These are phyloP conservation scores for Sepiola atlantica DNA, from an alignment of 2,888 invertebrate species.

Conservation along the genomic window DNA sequence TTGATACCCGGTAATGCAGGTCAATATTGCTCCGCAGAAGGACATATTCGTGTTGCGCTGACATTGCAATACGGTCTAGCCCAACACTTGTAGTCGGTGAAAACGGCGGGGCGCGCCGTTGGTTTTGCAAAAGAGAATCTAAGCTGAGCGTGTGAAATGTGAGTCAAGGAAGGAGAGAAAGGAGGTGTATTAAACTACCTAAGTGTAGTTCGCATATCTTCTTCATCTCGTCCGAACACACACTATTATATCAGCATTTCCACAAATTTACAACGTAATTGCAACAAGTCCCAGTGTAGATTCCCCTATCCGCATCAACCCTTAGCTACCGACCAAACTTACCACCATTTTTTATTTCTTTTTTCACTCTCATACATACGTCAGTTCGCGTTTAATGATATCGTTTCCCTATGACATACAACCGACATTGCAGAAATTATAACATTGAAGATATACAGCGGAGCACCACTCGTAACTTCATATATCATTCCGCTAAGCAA, in stretches of 20 bases:
- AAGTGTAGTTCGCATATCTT: background rate
- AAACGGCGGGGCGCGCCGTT: background rate
- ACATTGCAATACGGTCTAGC: background rate
- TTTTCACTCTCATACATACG: background rate
- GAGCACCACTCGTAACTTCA: background rate
- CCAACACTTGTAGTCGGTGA: background rate
- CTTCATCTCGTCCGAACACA: background rate
- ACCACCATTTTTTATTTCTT: background rate
- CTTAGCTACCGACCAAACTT: background rate
- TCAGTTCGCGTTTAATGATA: background rate
- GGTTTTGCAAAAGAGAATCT: background rate
- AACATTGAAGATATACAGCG: background rate
- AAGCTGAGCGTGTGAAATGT: background rate
- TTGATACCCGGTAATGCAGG: background rate
- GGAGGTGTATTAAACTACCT: background rate
- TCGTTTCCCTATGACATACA: background rate
- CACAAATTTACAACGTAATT: background rate
- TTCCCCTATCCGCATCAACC: background rate
- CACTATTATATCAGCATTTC: background rate
- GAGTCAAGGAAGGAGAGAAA: background rate
- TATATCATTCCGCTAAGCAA: conserved; percentile 15
- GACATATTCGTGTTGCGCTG: background rate
- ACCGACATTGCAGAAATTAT: background rate
- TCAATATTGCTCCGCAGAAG: background rate
- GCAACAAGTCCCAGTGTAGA: conserved; percentile 8